phyloP scores from a whole-genome alignment of 2,797 vertebrate genomes.

The Poeciliopsis infans region DNA sequence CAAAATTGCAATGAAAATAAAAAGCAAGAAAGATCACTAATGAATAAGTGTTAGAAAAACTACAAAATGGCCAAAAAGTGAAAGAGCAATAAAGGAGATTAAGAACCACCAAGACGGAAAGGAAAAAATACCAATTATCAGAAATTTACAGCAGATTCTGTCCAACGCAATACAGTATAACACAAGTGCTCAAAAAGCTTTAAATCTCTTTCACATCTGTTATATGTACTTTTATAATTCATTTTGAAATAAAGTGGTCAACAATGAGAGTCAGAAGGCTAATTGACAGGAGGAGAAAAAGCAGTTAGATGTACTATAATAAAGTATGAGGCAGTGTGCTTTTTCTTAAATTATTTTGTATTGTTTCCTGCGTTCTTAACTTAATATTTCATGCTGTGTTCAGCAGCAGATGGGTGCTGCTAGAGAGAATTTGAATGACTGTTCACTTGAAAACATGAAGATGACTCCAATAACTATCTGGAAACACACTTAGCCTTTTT shows the following conservation, averaged over 20 bases:
- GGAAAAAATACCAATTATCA: constrained; percentile 12
- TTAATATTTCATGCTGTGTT: not conserved
- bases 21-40: constrained; percentile 8
- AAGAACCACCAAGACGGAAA: constrained; percentile 15
- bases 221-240: not conserved
- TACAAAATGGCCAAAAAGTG: constrained; percentile 12
- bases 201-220: not conserved
- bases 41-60: constrained; percentile 10
- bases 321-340: not conserved
- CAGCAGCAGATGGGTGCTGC: not conserved
- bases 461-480: not conserved
- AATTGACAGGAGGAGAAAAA: not conserved
- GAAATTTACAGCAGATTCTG: constrained; percentile 8
- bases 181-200: not conserved
- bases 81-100: constrained; percentile 1
- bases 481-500: not conserved
- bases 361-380: not conserved
- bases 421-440: not conserved
- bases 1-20: not conserved
- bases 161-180: not conserved
- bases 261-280: not conserved
- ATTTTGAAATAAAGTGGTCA: not conserved
- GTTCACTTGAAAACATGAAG: not conserved
- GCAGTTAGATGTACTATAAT: not conserved
- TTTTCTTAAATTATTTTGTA: not conserved